A percentile compares a stretch with the other conserved stretches of the same genome.
Conservation (phyloP, 2,888 invertebrate genomes). For the Ischnura elegans region DNA sequence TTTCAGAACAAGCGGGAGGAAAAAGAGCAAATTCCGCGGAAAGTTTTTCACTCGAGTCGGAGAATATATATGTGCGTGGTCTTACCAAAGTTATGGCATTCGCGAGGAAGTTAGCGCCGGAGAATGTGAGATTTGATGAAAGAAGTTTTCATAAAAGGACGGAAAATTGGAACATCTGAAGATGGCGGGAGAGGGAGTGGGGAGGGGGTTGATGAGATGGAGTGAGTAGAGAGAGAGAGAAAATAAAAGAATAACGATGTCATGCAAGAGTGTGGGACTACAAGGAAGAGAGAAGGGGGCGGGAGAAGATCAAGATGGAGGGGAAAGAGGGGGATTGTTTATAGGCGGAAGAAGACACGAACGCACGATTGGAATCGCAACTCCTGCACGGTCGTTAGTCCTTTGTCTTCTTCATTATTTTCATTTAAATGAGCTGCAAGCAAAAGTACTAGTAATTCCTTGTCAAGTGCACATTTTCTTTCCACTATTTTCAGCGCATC, state of each 20-base stretch:
- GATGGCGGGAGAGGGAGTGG: background rate
- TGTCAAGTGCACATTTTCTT: too few species aligned
- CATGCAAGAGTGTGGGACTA: background rate
- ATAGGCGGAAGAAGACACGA: too few species aligned
- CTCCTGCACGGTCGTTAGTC: too few species aligned
- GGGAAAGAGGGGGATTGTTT: background rate
- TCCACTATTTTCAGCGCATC: too few species aligned
- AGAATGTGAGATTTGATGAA: constrained; percentile 35
- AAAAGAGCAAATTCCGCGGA: background rate
- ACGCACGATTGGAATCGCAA: too few species aligned
- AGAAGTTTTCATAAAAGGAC: constrained; percentile 35
- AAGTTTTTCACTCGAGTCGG: constrained; percentile 26
- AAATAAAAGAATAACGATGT: background rate
- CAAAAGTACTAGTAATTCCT: too few species aligned
- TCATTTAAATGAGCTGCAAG: too few species aligned
- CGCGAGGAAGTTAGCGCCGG: background rate
- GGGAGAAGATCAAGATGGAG: background rate
- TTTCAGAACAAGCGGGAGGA: too few species aligned
- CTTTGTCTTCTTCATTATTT: too few species aligned
- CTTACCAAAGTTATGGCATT: constrained; percentile 15
- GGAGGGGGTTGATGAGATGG: background rate
- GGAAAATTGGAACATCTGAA: constrained; percentile 29
- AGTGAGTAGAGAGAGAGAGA: background rate
- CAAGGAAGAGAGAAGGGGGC: background rate
- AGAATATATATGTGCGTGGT: background rate